Conservation (phyloP, 2,888 invertebrate species). For the Phyllotreta cruciferae region DNA sequence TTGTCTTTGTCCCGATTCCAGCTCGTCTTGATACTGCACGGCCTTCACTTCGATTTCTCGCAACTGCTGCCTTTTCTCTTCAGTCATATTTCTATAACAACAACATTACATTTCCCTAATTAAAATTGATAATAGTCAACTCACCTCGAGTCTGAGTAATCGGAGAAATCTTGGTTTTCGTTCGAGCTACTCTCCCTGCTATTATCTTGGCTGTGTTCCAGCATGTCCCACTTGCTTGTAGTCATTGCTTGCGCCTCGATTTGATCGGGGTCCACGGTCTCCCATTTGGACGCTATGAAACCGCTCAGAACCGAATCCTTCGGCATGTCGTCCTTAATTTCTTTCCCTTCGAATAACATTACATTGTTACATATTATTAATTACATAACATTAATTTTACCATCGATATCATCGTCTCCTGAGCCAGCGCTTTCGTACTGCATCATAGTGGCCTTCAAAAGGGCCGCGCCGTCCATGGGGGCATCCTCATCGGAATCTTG, state of each 20-base stretch:
- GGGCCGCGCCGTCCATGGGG: constrained; percentile 82
- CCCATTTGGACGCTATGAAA: constrained; percentile 95
- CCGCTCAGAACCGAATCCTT: constrained; percentile 64
- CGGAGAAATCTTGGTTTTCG: constrained; percentile 57
- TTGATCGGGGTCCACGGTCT: constrained; percentile 90
- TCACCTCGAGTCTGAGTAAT: constrained; percentile 58
- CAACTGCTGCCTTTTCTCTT: constrained; percentile 75
- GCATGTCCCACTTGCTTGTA: constrained; percentile 86
- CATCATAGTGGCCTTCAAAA: constrained; percentile 74
- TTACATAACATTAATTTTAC: constrained; percentile 49
- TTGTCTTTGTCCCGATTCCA: constrained; percentile 83
- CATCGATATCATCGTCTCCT: constrained; percentile 69
- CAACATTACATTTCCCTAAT: neutral
- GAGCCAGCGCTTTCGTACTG: constrained; percentile 55
- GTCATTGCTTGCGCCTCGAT: constrained; percentile 83
- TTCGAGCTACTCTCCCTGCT: constrained; percentile 57
- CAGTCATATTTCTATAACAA: constrained; percentile 65
- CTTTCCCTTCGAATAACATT: constrained; percentile 47
- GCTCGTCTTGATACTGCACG: constrained; percentile 93
- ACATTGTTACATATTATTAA: neutral
- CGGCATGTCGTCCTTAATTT: constrained; percentile 47
- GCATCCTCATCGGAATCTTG: constrained; percentile 68
- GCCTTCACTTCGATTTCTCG: constrained; percentile 96
- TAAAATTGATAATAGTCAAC: constrained; percentile 8
- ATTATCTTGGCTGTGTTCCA: constrained; percentile 64